These are phyloP conservation scores for Melanotaenia maccullochi DNA, from an alignment of 2,797 vertebrate genomes.

Conservation along the genomic window DNA sequence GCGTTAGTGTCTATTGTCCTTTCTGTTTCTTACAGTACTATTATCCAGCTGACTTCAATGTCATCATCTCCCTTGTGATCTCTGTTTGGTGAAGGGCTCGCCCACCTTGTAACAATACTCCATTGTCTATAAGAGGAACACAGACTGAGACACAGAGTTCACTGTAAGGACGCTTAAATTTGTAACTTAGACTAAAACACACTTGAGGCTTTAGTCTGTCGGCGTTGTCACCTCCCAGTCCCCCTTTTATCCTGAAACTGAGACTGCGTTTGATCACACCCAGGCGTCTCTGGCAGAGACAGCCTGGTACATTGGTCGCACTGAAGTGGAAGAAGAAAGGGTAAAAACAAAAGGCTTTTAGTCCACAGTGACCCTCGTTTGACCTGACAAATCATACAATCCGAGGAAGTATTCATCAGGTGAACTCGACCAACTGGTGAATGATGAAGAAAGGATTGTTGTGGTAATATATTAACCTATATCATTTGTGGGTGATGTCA, in stretches of 20 bases:
- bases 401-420: slow-evolving; percentile 39
- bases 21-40: slow-evolving; percentile 36
- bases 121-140: slow-evolving; percentile 72
- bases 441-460: slow-evolving; percentile 12
- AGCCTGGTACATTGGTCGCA: slow-evolving; percentile 19
- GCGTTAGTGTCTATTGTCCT: slow-evolving; percentile 31
- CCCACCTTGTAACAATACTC: slow-evolving; percentile 68
- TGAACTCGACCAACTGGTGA: slow-evolving; percentile 20
- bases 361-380: slow-evolving; percentile 24
- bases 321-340: slow-evolving; percentile 12
- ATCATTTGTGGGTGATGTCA: not conserved
- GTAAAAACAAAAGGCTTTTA: slow-evolving; percentile 46
- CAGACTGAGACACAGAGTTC: slow-evolving; percentile 57
- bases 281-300: slow-evolving; percentile 31
- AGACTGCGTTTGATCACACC: slow-evolving; percentile 5
- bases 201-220: slow-evolving; percentile 21
- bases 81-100: slow-evolving; percentile 32
- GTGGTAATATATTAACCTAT: slow-evolving; percentile 28
- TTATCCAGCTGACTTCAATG: slow-evolving; percentile 60
- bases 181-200: slow-evolving; percentile 36
- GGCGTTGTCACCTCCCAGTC: slow-evolving; percentile 42
- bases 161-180: slow-evolving; percentile 61
- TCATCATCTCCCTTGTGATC: slow-evolving; percentile 65
- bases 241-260: slow-evolving; percentile 26
- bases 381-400: slow-evolving; percentile 37